Base-by-base conservation (phyloP, 2,888 invertebrate genomes). In the Tinea semifulvella region DNA sequence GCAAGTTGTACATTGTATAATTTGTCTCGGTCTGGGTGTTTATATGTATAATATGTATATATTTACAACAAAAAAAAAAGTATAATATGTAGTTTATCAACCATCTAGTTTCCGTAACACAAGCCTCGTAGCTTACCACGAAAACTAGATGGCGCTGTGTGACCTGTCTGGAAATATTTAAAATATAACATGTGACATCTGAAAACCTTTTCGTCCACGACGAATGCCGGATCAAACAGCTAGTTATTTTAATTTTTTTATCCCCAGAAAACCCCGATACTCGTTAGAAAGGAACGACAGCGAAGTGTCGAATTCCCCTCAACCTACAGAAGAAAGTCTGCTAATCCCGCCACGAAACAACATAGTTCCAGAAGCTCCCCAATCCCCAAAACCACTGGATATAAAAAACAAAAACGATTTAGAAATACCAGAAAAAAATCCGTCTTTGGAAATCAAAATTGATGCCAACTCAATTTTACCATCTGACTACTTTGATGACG, bases 221-320 rank as follows among this genome's bases (percentile, higher is more conserved):
- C n/a, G n/a, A n/a, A n/a, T n/a, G n/a, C n/a, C n/a, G n/a, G n/a
- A n/a, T n/a, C n/a, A n/a, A n/a, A n/a, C n/a, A n/a, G n/a, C n/a
- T n/a, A n/a, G n/a, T n/a, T n/a, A n/a, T n/a, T n/a, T n/a, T n/a
- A 22, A 22, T 7, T 22, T 7, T 22, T 22, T 22, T 7, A 22
- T 8, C 60, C 58, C 1, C 64, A 80, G 79, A 47, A 79, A 79
- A 59, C 73, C 76, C 2, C 57, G 79, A 45, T 68, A 68, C 52
- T 73, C 76, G 0, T 74, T 75, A 55, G 79, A 79, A 55, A 77
- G 72, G 49, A 73, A 75, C 0, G 67, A 64, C 53, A 79, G 79
- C 0, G 79, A 80, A 55, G 56, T 79, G 1, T 80, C 79, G 2
- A 76, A 63, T 48, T 80, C 79, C 0, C 76, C 79, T 0, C 77